Evolutionary conservation across 1,140 invertebrate species (phyloP), one percentile per base, ranked within the genome.

Genomic region (Meloidogyne floridensis): DNA sequence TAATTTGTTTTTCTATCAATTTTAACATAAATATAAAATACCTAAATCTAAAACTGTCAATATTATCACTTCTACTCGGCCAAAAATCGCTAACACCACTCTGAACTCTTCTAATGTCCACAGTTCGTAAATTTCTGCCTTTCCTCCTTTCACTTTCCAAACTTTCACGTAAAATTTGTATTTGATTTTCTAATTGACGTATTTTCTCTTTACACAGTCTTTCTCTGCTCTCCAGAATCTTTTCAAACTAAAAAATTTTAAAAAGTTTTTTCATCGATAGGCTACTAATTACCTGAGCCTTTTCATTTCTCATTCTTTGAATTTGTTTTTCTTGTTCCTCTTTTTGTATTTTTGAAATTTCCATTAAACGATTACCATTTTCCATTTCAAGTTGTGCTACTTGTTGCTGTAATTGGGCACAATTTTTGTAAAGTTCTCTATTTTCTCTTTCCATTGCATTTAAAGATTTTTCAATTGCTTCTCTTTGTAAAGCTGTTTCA

Each of bases 371-470:
- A 82, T 90, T 90, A 7, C 88, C 88, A 76, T 89, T 89, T 43
- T 89, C 88, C 88, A 89, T 90, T 81, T 89, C 88, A 20, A 89
- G 81, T 72, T 89, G 88, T 6, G 89, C 89, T 56, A 89, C 90
- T 75, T 89, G 88, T 71, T 89, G 88, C 72, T 89, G 88, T 18
- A 89, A 81, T 81, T 89, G 88, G 11, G 88, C 87, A 81, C 88
- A 89, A 77, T 89, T 89, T 78, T 89, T 90, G 84, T 89, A 89
- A 71, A 89, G 81, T 77, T 90, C 88, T 65, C 88, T 81, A 75
- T 89, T 89, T 77, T 89, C 88, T 65, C 89, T 83, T 78, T 89
- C 88, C 88, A 89, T 89, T 18, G 88, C 89, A 80, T 90, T 89
- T 81, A 89, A 78, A 2, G 88, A 89, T 79, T 89, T 89, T 80